Conservation (phyloP, 2,888 invertebrate genomes). For the Ormyrus labotus region DNA sequence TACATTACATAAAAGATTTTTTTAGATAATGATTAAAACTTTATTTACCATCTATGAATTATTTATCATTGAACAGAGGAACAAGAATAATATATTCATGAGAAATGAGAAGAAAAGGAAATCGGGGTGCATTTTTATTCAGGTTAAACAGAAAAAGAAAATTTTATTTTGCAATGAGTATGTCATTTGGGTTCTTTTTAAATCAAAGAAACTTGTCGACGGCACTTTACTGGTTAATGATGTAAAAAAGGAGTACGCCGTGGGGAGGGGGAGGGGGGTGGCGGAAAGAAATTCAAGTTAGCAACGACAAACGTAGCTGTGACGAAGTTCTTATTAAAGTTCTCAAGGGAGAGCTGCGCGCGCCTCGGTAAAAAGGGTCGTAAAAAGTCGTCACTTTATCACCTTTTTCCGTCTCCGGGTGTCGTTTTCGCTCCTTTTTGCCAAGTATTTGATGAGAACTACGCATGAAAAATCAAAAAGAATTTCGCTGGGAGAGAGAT, state of each 20-base stretch:
- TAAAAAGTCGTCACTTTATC: constrained; percentile 51
- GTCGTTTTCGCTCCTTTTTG: constrained; percentile 38
- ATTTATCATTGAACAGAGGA: neutral
- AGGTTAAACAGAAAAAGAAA: neutral
- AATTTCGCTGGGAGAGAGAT: constrained; percentile 19
- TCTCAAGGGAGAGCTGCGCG: constrained; percentile 45
- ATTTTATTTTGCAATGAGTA: constrained; percentile 22
- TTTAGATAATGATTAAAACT: too few species aligned
- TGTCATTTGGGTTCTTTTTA: constrained; percentile 22
- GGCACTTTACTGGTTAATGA: constrained; percentile 47
- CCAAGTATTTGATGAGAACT: constrained; percentile 35
- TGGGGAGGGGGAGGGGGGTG: too few species aligned
- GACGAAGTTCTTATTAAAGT: constrained; percentile 56
- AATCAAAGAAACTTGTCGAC: constrained; percentile 46
- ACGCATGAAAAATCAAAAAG: constrained; percentile 52
- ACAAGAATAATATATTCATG: neutral
- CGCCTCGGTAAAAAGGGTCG: constrained; percentile 17
- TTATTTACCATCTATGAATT: neutral
- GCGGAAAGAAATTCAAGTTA: constrained; percentile 37
- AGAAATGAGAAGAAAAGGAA: too few species aligned
- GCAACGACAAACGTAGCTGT: constrained; percentile 45
- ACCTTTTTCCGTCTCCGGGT: constrained; percentile 46
- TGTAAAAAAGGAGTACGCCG: constrained; percentile 31
- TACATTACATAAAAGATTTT: too few species aligned
- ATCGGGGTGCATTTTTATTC: too few species aligned